Percentiles rank a stretch among this genome's conserved stretches.
Conservation (phyloP, 2,888 invertebrate species). For the Acleris sparsana region DNA sequence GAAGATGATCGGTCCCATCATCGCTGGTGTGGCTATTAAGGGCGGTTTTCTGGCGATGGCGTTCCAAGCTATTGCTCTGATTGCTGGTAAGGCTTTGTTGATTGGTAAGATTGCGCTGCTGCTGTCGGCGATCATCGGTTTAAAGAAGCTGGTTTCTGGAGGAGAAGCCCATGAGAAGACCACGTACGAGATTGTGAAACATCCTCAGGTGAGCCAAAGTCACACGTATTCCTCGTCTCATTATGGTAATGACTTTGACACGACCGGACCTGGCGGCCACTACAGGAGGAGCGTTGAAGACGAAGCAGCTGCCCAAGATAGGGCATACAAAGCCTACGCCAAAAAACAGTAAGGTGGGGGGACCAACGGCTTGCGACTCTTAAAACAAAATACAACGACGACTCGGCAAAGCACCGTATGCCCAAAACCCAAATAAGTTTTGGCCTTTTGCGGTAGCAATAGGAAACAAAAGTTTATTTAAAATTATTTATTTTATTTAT, state of each 20-base stretch:
- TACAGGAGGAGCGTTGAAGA: constrained; percentile 84
- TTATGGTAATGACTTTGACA: constrained; percentile 85
- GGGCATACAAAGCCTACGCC: constrained; percentile 84
- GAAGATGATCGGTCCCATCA: constrained; percentile 86
- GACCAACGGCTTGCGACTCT: constrained; percentile 66
- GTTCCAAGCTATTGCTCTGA: constrained; percentile 88
- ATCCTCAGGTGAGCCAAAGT: constrained; percentile 91
- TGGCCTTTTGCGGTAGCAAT: constrained; percentile 53
- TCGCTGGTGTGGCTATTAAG: constrained; percentile 88
- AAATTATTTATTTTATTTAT: constrained; percentile 41
- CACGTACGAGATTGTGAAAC: constrained; percentile 93
- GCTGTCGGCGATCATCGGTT: constrained; percentile 89
- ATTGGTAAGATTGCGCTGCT: constrained; percentile 93
- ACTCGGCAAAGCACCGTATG: constrained; percentile 51
- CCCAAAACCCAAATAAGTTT: constrained; percentile 48
- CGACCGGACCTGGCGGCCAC: constrained; percentile 83
- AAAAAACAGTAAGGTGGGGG: constrained; percentile 59
- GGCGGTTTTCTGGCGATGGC: constrained; percentile 89
- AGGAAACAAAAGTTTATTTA: constrained; percentile 50
- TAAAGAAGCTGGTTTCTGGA: constrained; percentile 89
- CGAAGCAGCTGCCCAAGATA: constrained; percentile 85
- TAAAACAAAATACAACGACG: constrained; percentile 64
- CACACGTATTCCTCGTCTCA: constrained; percentile 89
- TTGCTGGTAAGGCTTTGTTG: constrained; percentile 91
- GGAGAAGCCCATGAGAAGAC: constrained; percentile 89